Evolutionary conservation across 2,888 invertebrate genomes (phyloP).

Genomic region (Leucania comma): DNA sequence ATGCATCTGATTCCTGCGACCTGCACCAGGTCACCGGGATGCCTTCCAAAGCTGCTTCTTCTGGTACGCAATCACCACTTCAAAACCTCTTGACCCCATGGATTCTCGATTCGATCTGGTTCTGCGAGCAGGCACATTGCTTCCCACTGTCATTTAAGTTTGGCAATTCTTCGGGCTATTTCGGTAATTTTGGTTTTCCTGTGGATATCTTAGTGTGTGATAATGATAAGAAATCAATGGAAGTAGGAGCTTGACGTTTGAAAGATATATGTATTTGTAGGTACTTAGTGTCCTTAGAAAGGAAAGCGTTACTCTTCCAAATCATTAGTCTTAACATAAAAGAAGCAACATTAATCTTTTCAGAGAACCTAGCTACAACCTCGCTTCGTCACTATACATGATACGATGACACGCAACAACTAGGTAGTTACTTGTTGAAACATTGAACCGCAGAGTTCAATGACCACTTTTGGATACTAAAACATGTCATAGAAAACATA

Average conservation of each 20-base stretch:
- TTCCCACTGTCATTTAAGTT: no score
- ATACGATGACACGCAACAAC: background rate
- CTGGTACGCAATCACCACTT: no score
- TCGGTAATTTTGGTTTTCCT: no score
- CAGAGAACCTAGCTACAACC: background rate
- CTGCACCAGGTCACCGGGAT: no score
- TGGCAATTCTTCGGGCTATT: no score
- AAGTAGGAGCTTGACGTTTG: background rate
- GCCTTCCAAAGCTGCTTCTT: no score
- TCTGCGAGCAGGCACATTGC: no score
- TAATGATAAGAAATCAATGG: background rate
- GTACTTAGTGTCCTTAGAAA: background rate
- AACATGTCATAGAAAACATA: constrained; percentile 44
- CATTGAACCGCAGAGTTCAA: constrained; percentile 22
- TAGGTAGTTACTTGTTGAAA: constrained; percentile 1
- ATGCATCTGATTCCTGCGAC: no score
- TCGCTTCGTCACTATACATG: background rate
- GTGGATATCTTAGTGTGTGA: no score
- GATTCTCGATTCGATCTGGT: no score
- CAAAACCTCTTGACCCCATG: no score
- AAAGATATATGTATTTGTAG: background rate
- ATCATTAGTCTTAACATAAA: background rate
- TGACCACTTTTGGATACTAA: constrained; percentile 38
- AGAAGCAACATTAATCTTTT: background rate
- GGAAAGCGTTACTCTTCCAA: background rate